Percentiles rank a stretch among this genome's conserved stretches.
These are phyloP conservation scores for Drosophila histrio DNA, from an alignment of 2,888 invertebrate species.

Conservation along the genomic window DNA sequence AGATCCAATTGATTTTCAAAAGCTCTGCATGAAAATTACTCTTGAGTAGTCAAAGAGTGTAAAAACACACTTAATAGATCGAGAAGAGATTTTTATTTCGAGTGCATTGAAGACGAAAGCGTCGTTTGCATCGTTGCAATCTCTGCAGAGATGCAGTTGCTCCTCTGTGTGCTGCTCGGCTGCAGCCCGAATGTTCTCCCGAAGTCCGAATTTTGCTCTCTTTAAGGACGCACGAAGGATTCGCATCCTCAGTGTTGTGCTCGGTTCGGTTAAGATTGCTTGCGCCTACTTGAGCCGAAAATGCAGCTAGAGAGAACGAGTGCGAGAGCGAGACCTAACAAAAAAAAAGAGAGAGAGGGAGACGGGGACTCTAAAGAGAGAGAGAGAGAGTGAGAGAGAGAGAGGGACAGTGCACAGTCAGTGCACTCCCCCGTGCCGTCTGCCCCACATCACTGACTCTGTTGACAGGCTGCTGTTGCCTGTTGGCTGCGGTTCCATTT, in stretches of 20 bases:
- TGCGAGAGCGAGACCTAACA: constrained; percentile 3
- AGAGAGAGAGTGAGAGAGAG: constrained; percentile 7
- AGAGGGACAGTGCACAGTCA: constrained; percentile 2
- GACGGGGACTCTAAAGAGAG: too few relatives aligned
- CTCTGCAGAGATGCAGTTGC: constrained; percentile 13
- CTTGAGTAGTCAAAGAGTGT: too few relatives aligned
- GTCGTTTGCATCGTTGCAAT: constrained; percentile 30
- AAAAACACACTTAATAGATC: neutral
- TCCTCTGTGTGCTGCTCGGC: neutral
- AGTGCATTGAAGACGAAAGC: constrained; percentile 38
- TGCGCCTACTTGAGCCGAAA: constrained; percentile 55
- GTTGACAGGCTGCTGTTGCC: constrained; percentile 35
- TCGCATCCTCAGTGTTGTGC: constrained; percentile 11
- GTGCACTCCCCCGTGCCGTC: neutral
- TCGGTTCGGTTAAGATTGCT: constrained; percentile 45
- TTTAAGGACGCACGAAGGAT: constrained; percentile 29
- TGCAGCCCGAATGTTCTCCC: neutral
- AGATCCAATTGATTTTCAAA: too few relatives aligned
- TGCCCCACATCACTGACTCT: neutral
- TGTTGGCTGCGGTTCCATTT: constrained; percentile 17
- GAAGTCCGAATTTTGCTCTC: constrained; percentile 31
- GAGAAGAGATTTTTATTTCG: neutral
- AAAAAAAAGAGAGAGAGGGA: constrained; percentile 5
- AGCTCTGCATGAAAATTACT: too few relatives aligned
- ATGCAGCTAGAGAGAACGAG: constrained; percentile 44